Base-by-base conservation (phyloP, 1,140 invertebrate species). In the Notospermus geniculatus region DNA sequence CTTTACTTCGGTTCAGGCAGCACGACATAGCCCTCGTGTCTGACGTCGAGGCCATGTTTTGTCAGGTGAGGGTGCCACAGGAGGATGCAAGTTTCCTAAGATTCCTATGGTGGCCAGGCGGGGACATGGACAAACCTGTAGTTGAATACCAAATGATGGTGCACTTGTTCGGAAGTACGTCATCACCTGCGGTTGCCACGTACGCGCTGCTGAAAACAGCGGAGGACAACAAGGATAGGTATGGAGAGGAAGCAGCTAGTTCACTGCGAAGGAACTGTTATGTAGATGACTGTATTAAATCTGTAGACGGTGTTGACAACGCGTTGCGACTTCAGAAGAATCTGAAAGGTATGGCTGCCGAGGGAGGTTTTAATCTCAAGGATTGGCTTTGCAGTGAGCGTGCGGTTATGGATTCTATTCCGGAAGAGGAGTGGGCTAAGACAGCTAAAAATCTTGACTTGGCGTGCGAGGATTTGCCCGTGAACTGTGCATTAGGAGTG, bases 1-100 rank as follows among this genome's bases (percentile, higher is more conserved):
- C 70, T 5, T 61, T 73, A 19, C 32, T 64, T 1, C 53, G 61
- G 19, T 72, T 72, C 54, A 43, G 71, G 7, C 13, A 63, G 53
- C 56, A 66, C 28, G 55, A 39, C 13, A 58, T 72, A 9, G 70
- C 70, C 17, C 13, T 71, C 1, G 59, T 65, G 19, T 39, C 56
- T 28, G 59, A 66, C 57, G 63, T 70, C 2, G 43, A 68, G n/a
- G 32, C 30, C 30, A 70, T 70, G 69, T 70, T 70, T 43, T 60
- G 68, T 29, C 61, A 66, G 28, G 54, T 70, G 15, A 43, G 39
- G 39, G 66, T 68, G 28, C 1, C 23, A 17, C 30, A 57, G 27
- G 27, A 59, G 39, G 43, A 65, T 54, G 57, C 60, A 11, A 29
- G 61, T 27, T 60, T 45, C 27, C 27, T 70, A 0, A 53, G 60